A percentile compares a stretch with the other conserved stretches of the same genome.
phyloP scores from a whole-genome alignment of 1,140 invertebrate species.

The Saccostrea glomerata region DNA sequence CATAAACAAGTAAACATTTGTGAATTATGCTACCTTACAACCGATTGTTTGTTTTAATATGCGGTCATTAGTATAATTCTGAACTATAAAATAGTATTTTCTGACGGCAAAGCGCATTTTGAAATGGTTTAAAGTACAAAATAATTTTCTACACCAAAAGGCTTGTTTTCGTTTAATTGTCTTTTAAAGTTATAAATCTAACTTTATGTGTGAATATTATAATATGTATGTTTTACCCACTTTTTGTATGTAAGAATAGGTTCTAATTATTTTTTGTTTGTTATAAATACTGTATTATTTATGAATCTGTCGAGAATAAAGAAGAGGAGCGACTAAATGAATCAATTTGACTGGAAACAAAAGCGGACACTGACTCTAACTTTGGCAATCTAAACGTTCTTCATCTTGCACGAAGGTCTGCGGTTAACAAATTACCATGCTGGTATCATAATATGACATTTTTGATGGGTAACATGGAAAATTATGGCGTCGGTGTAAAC shows the following conservation, averaged over 20 bases:
- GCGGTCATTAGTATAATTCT: too few species aligned
- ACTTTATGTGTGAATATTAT: neutral
- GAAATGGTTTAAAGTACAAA: neutral
- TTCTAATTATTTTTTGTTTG: constrained; percentile 30
- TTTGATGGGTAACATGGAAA: neutral
- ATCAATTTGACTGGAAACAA: neutral
- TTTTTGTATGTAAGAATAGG: neutral
- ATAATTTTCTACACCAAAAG: neutral
- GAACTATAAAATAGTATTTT: too few species aligned
- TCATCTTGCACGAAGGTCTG: neutral
- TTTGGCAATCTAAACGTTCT: constrained; percentile 25
- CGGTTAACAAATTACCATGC: constrained; percentile 11
- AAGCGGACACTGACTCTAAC: constrained; percentile 11
- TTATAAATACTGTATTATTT: constrained; percentile 37
- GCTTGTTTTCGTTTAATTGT: neutral
- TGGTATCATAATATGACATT: neutral
- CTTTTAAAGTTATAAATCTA: neutral
- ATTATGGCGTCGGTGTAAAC: neutral
- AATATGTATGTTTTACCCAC: neutral
- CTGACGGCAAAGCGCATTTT: neutral
- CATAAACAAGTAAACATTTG: too few species aligned
- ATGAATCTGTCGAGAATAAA: neutral
- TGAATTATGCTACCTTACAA: too few species aligned
- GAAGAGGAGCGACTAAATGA: neutral
- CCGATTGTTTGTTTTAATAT: too few species aligned